Base-by-base conservation (phyloP, 1,140 invertebrate genomes). In the Seison nebaliae region DNA sequence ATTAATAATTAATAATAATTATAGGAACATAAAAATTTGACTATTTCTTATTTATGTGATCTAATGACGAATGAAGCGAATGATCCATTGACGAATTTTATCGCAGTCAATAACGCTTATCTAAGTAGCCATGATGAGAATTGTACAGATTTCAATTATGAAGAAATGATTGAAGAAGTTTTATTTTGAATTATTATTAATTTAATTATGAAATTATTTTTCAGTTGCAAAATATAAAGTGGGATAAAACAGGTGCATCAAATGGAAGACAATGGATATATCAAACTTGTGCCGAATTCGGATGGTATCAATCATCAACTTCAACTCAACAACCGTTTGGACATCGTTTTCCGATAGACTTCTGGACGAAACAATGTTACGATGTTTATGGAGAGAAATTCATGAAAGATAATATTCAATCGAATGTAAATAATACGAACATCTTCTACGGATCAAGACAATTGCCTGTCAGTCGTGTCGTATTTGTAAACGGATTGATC, bases 261-360 rank as follows among this genome's bases (percentile, higher is more conserved):
- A 53, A 52, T 44, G 54, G 54, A 35, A 46, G 58, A 8, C 75
- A 79, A 50, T 88, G 80, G 80, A 73, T 67, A n/a, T 88, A 81
- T 51, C 80, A 88, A 55, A 84, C 79, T 0, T 91, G 81, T 52
- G 77, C 73, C 12, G 80, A 91, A 54, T 91, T 86, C 57, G 81
- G 79, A 16, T 88, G 79, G 50, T 88, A 73, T 57, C 79, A 88
- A 63, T 77, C 76, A 0, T 80, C 79, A 0, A 69, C 71, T 9
- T 66, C 34, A 11, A 30, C 65, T 3, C 57, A 67, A 1, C 67
- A 73, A 49, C 62, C 75, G 9, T 86, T 86, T 51, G 73, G 76
- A 1, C 59, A 71, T 48, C 57, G 65, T 9, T 78, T 84, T 43
- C 67, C 72, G 1, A 49, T 35, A 1, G 66, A 74, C 16, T 84